phyloP scores from a whole-genome alignment of 2,113 vertebrate species.

The Sylvietta virens region DNA sequence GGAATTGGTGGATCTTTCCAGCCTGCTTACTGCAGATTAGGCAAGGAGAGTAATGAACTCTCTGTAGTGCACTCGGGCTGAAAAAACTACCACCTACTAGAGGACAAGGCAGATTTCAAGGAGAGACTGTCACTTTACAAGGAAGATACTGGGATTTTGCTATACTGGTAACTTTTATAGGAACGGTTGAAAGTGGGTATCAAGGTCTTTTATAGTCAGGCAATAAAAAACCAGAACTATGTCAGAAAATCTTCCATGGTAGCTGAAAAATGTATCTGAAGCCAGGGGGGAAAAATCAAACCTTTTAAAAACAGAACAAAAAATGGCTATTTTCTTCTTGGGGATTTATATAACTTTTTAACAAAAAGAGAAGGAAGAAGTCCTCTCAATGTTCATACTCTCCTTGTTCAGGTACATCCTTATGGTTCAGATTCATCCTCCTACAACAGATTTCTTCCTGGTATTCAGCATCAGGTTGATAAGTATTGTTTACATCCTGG shows the following conservation, averaged over 20 bases:
- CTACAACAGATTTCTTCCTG: neutral
- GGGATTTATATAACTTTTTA: neutral
- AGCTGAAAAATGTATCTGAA: slow-evolving; percentile 14
- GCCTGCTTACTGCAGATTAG: neutral
- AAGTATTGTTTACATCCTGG: neutral
- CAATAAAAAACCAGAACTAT: neutral
- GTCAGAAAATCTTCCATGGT: neutral
- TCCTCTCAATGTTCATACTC: neutral
- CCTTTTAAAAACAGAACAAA: slow-evolving; percentile 8
- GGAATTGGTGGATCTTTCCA: neutral
- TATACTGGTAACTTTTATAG: neutral
- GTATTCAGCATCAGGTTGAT: neutral
- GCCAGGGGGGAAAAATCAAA: neutral
- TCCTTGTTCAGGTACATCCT: slow-evolving; percentile 14
- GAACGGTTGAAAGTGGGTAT: neutral
- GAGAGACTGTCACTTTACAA: neutral
- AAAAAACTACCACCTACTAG: neutral
- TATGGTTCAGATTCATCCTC: neutral
- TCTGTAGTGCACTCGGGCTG: neutral
- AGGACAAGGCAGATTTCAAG: slow-evolving; percentile 28
- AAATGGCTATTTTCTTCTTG: neutral
- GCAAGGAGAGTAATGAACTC: neutral
- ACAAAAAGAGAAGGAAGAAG: neutral
- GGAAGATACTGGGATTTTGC: neutral
- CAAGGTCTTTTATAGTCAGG: slow-evolving; percentile 32